phyloP scores from a whole-genome alignment of 2,888 invertebrate genomes.

The Limnephilus rhombicus region DNA sequence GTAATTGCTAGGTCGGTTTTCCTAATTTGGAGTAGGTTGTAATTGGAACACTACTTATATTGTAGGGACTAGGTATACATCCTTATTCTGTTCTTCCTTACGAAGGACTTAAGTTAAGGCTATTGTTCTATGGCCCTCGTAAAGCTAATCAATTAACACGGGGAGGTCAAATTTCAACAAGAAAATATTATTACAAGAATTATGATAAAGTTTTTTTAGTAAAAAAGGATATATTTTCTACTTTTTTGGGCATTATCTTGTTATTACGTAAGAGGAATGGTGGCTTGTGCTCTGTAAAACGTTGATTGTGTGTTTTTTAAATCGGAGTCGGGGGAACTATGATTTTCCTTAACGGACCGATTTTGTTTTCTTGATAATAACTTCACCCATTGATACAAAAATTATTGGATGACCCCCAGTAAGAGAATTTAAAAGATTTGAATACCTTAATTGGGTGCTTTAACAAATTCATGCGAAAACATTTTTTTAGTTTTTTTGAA shows the following conservation, averaged over 20 bases:
- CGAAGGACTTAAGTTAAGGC: neutral
- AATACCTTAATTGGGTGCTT: no score
- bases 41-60: neutral
- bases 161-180: neutral
- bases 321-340: neutral
- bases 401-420: neutral
- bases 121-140: neutral
- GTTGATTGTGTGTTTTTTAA: neutral
- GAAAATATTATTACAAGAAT: neutral
- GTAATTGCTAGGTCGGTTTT: neutral
- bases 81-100: neutral
- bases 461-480: no score
- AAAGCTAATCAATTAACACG: neutral
- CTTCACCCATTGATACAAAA: neutral
- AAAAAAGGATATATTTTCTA: no score
- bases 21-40: neutral
- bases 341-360: neutral
- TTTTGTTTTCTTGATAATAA: neutral
- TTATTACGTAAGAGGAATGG: neutral
- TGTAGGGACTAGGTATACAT: neutral
- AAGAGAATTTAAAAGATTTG: neutral
- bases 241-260: neutral
- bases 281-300: neutral
- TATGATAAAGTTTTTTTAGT: no score
- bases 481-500: no score